These are phyloP conservation scores for Halisarca cf. caerulea DNA, from an alignment of 37 sponge, comb jelly and placozoan genomes.

Conservation along the genomic window DNA sequence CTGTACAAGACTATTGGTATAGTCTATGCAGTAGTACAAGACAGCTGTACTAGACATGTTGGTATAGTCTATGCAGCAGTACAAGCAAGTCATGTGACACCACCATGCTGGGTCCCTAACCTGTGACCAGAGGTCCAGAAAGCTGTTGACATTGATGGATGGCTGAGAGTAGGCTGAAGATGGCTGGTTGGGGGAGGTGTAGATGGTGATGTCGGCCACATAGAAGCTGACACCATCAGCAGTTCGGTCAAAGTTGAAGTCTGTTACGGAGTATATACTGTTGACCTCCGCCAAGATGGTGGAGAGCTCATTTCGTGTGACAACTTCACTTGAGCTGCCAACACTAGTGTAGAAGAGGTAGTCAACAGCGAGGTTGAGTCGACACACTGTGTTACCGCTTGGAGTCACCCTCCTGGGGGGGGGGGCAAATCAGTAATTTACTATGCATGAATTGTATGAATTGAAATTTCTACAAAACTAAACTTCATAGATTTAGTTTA, in stretches of 20 bases:
- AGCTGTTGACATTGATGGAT: slow-evolving; percentile 20
- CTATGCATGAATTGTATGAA: too few relatives aligned
- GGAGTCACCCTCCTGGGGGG: not conserved
- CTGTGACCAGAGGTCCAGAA: slow-evolving; percentile 37
- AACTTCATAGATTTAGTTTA: too few relatives aligned
- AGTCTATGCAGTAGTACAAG: too few relatives aligned
- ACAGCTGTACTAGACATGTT: too few relatives aligned
- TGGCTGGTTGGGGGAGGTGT: not conserved
- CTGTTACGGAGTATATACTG: not conserved
- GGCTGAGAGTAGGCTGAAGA: not conserved
- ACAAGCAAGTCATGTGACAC: too few relatives aligned
- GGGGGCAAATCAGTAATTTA: too few relatives aligned
- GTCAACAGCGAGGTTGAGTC: not conserved
- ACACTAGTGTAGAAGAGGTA: slow-evolving; percentile 1
- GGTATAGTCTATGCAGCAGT: too few relatives aligned
- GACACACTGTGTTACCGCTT: slow-evolving; percentile 5
- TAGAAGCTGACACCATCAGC: slow-evolving; percentile 9
- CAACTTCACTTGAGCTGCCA: not conserved
- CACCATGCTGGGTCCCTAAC: not conserved
- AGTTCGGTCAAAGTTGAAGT: slow-evolving; percentile 13
- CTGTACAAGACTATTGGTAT: too few relatives aligned
- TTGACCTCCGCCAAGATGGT: slow-evolving; percentile 1
- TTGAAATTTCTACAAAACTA: too few relatives aligned
- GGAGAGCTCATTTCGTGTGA: not conserved
- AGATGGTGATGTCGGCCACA: not conserved